A percentile compares a stretch with the other conserved stretches of the same genome.
Evolutionary conservation across 2,888 invertebrate genomes (phyloP).

Genomic region (Fissipunctia ypsillon): DNA sequence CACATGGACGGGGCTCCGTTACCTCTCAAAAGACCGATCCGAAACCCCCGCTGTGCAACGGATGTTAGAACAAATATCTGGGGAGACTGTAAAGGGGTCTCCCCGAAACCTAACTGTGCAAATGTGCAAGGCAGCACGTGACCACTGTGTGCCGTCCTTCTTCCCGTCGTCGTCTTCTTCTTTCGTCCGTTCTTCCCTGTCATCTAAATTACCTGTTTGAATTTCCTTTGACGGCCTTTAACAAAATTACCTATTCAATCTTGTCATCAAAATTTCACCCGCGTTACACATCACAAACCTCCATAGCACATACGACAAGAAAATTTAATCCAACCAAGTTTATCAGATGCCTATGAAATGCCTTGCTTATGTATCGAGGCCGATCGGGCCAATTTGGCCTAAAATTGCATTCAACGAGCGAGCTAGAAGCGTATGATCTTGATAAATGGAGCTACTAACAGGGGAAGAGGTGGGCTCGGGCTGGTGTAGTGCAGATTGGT

Average conservation of each 20-base stretch:
- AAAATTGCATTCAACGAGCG: conserved; percentile 59
- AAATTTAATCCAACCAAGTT: conserved; percentile 55
- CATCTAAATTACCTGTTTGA: too few relatives aligned
- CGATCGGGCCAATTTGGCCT: conserved; percentile 50
- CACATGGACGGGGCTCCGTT: too few relatives aligned
- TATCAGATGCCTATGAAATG: conserved; percentile 56
- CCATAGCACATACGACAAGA: conserved; percentile 8
- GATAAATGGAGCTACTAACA: conserved; percentile 53
- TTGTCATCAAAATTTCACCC: conserved; percentile 20
- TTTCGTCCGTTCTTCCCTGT: too few relatives aligned
- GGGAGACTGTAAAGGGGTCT: too few relatives aligned
- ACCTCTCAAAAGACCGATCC: too few relatives aligned
- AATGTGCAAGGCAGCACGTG: too few relatives aligned
- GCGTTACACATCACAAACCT: neutral
- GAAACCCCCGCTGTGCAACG: too few relatives aligned
- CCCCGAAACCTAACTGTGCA: too few relatives aligned
- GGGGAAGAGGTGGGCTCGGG: conserved; percentile 5
- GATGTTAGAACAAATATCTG: too few relatives aligned
- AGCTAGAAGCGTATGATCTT: conserved; percentile 51
- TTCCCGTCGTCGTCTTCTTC: too few relatives aligned
- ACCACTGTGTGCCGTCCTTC: too few relatives aligned
- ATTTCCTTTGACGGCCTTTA: conserved; percentile 1
- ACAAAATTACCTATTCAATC: neutral
- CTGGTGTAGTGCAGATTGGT: neutral
- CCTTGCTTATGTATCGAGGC: conserved; percentile 39